Percentiles rank a stretch among this genome's conserved stretches.
phyloP scores from a whole-genome alignment of 2,113 vertebrate genomes.

The Coracopsis vasa region DNA sequence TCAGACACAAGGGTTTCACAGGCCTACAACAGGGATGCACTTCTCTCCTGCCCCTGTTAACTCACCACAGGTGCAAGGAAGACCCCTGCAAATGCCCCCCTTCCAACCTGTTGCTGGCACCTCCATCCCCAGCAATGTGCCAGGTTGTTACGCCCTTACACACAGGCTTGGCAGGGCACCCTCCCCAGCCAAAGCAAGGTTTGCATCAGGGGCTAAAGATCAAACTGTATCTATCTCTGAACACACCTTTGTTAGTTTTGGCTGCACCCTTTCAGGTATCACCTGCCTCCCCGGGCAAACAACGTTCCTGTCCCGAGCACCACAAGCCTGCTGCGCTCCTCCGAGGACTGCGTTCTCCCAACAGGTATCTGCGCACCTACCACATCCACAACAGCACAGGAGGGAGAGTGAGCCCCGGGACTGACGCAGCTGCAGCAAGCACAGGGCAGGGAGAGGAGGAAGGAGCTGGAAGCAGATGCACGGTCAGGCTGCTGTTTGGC shows the following conservation, averaged over 20 bases:
- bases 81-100: not conserved
- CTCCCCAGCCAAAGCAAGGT: not conserved
- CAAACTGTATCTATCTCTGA: slow-evolving; percentile 23
- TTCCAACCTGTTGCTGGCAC: not conserved
- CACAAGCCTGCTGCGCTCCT: not conserved
- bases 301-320: not conserved
- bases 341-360: rapidly evolving
- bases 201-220: slow-evolving; percentile 44
- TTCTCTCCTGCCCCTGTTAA: not conserved
- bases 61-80: not conserved
- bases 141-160: not conserved
- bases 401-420: not conserved
- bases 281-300: slow-evolving; percentile 45
- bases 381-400: not conserved
- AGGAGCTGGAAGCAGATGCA: not conserved
- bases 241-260: slow-evolving; percentile 68
- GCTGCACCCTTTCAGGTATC: slow-evolving; percentile 53
- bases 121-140: not conserved
- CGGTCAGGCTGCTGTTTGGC: not conserved
- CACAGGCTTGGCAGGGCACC: not conserved
- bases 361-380: not conserved
- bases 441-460: not conserved
- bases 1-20: not conserved
- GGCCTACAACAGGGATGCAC: not conserved
- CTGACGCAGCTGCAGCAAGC: not conserved